Base-by-base conservation (phyloP, 2,113 vertebrate genomes). In the Neolamprologus fasciatus region DNA sequence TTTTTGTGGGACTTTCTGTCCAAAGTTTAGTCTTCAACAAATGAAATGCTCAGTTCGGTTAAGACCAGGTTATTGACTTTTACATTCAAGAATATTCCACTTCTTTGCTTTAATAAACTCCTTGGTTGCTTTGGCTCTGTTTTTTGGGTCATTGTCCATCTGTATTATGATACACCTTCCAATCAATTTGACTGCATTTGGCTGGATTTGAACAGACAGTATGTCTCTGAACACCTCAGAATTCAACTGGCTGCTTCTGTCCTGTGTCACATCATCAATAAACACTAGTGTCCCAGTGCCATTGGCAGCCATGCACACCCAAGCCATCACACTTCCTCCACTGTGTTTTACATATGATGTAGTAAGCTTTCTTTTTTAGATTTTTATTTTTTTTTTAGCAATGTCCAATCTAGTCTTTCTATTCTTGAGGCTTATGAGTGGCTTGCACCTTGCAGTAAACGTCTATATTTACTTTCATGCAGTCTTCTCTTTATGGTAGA, bases 391-490 rank as follows among this genome's bases (percentile, higher is more conserved):
- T 50, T 9, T 23, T 57, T 9, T n/a, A 61, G 28, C 28, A 61
- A 9, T 3, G 14, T 58, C 57, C 14, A 31, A 33, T 61, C 57
- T 61, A 61, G 28, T 3, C 0, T 61, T 61, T 61, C 0, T 0
- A 6, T 61, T 33, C 28, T 19, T 61, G 57, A 61, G 28, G 28
- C 16, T 61, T 33, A 33, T 61, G 28, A 19, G 16, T 61, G 28
- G 8, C 28, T 33, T 61, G 57, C 9, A 61, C 57, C 26, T 0
- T 61, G 26, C 3, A 61, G 26, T 3, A 5, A 61, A 61, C 26
- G 0, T 61, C 14, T 61, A 31, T 31, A 61, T 61, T 61, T 61
- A 61, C 14, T 61, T 31, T 61, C 8, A 31, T 9, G 8, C 14
- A 61, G 57, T 61, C 57, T 61, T 61, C 57, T 61, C 14, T 61